Evolutionary conservation across 2,888 invertebrate genomes (phyloP).

Genomic region (Taenaris catops): DNA sequence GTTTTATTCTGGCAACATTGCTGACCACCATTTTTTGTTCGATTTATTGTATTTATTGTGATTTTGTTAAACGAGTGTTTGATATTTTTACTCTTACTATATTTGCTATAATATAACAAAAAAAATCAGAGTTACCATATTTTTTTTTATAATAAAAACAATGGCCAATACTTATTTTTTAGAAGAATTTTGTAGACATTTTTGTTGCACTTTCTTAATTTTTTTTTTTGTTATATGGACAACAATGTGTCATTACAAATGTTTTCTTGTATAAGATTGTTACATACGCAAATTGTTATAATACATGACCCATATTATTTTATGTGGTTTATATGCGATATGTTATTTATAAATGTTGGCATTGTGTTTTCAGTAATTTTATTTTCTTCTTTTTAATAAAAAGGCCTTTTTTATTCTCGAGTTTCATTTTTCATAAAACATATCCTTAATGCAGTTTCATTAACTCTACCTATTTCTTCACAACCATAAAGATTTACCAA

Average conservation of each 20-base stretch:
- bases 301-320: conserved; percentile 55
- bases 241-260: too few species aligned
- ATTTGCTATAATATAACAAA: too few species aligned
- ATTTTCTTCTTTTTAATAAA: conserved; percentile 53
- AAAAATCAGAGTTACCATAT: too few species aligned
- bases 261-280: conserved; percentile 50
- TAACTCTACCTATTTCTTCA: too few species aligned
- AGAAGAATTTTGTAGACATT: too few species aligned
- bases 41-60: conserved; percentile 20
- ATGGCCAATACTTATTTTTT: too few species aligned
- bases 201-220: too few species aligned
- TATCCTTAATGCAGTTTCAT: too few species aligned
- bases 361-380: conserved; percentile 66
- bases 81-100: conserved; percentile 13
- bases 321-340: conserved; percentile 44
- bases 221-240: conserved; percentile 29
- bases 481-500: too few species aligned
- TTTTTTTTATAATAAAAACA: too few species aligned
- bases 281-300: too few species aligned
- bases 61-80: conserved; percentile 27
- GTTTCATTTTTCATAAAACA: too few species aligned
- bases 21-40: conserved; percentile 26
- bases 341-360: conserved; percentile 68
- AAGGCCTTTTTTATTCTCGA: conserved; percentile 52
- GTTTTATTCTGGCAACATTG: conserved; percentile 27